Percentiles rank a stretch among this genome's conserved stretches.
Conservation (phyloP, 2,113 vertebrate genomes). For the Protobothrops flavoviridis region DNA sequence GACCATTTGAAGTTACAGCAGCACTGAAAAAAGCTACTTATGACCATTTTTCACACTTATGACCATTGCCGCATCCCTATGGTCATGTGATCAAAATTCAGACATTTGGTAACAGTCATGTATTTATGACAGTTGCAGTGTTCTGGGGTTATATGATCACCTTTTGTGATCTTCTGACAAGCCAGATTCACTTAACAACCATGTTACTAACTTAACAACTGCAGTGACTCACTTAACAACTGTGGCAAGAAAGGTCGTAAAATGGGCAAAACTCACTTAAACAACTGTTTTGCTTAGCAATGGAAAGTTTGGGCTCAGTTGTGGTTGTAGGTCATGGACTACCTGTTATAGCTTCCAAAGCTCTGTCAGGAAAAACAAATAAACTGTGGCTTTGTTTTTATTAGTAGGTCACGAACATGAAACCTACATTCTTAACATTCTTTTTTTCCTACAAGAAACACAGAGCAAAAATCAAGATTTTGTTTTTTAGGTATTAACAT, state of each 20-base stretch:
- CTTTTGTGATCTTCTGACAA: too few species aligned
- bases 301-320: neutral
- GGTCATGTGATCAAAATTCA: neutral
- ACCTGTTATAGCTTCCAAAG: neutral
- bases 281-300: neutral
- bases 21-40: neutral
- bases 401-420: neutral
- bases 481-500: neutral
- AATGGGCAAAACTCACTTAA: neutral
- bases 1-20: neutral
- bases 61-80: neutral
- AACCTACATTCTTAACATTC: neutral
- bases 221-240: neutral
- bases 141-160: too few species aligned
- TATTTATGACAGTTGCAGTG: neutral
- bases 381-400: neutral
- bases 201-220: neutral
- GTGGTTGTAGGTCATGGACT: neutral
- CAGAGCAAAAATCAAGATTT: neutral
- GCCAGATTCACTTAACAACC: neutral
- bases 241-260: neutral
- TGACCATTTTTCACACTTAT: too few species aligned
- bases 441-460: neutral
- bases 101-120: neutral
- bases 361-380: neutral